phyloP scores from a whole-genome alignment of 2,797 vertebrate genomes.

The Acanthurus leucopareius region DNA sequence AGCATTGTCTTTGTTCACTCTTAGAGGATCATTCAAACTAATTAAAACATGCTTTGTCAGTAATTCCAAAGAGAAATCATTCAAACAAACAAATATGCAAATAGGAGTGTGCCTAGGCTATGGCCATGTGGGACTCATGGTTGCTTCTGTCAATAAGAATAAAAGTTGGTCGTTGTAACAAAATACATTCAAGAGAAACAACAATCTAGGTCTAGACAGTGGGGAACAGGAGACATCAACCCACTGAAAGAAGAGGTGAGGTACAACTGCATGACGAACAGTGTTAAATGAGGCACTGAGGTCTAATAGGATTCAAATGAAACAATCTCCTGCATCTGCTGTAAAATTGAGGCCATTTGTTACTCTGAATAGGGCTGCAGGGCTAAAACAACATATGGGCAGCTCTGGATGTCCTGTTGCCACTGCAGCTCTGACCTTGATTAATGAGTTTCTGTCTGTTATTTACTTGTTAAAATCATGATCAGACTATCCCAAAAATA shows the following conservation, averaged over 20 bases:
- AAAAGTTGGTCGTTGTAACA: neutral
- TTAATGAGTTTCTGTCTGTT: conserved; percentile 3
- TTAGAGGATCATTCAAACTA: neutral
- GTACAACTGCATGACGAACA: conserved; percentile 33
- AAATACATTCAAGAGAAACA: neutral
- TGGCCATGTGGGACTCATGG: neutral
- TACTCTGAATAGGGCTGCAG: conserved; percentile 61
- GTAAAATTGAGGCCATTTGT: conserved; percentile 69
- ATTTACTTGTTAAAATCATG: neutral
- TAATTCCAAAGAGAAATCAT: neutral
- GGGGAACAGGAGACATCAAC: conserved; percentile 26
- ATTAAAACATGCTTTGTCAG: neutral
- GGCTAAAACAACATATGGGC: conserved; percentile 66
- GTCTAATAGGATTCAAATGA: conserved; percentile 57
- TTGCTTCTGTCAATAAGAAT: neutral
- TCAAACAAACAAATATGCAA: neutral
- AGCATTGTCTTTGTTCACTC: neutral
- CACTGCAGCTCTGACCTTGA: conserved; percentile 33
- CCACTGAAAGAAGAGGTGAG: conserved; percentile 35
- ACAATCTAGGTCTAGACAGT: neutral
- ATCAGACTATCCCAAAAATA: rapidly evolving
- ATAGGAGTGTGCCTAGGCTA: neutral
- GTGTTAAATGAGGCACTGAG: conserved; percentile 54
- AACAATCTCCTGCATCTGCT: conserved; percentile 59
- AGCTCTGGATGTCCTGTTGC: conserved; percentile 36